A percentile compares a stretch with the other conserved stretches of the same genome.
phyloP scores from a whole-genome alignment of 2,797 vertebrate species.

The Molossus alvarezi region DNA sequence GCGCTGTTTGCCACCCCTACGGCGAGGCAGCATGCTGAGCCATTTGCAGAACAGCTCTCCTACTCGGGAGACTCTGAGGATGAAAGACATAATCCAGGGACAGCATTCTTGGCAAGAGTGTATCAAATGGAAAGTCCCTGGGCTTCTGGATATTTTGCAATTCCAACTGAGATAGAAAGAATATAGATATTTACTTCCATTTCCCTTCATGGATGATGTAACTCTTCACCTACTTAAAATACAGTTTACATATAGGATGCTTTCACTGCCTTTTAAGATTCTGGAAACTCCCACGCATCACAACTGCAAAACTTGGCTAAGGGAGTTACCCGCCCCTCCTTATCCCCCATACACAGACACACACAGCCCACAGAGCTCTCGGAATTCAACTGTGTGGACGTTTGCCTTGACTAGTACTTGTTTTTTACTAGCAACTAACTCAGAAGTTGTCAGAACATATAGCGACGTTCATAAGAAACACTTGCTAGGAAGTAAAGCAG shows the following conservation, averaged over 20 bases:
- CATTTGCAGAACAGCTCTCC: constrained; percentile 37
- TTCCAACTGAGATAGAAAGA: constrained; percentile 50
- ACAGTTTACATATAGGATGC: constrained; percentile 64
- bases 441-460: constrained; percentile 28
- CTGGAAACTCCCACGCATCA: constrained; percentile 76
- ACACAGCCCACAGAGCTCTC: constrained; percentile 34
- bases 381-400: constrained; percentile 37
- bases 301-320: constrained; percentile 74
- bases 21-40: not conserved
- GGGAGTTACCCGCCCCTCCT: constrained; percentile 23
- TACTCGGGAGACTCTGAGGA: not conserved
- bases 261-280: constrained; percentile 73
- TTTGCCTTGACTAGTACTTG: constrained; percentile 55
- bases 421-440: constrained; percentile 7
- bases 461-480: constrained; percentile 25
- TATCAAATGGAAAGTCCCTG: constrained; percentile 30
- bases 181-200: constrained; percentile 64
- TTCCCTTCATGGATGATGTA: constrained; percentile 55
- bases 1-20: not conserved
- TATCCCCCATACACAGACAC: not conserved
- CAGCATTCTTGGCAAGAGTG: constrained; percentile 40
- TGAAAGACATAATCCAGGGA: not conserved
- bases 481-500: constrained; percentile 33
- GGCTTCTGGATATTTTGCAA: constrained; percentile 51
- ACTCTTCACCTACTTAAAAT: constrained; percentile 73